A percentile compares a stretch with the other conserved stretches of the same genome.
These are phyloP conservation scores for Eurystomus glaucurus DNA, from an alignment of 2,797 vertebrate genomes.

Conservation along the genomic window DNA sequence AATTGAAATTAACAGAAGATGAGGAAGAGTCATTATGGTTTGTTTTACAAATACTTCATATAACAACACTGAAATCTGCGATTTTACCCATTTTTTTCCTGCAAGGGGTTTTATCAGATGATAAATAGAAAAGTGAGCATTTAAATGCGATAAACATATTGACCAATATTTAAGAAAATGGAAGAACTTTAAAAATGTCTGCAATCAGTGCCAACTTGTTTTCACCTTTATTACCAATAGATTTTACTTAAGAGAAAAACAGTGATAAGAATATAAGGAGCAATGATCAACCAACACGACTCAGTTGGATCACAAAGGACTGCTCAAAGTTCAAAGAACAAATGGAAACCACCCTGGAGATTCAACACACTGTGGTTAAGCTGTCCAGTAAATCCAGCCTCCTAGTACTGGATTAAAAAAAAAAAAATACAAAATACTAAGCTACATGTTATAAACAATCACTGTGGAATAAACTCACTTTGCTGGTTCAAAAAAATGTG, in stretches of 20 bases:
- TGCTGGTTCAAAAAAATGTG: background rate
- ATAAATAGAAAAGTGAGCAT: background rate
- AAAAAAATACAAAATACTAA: background rate
- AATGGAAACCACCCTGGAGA: background rate
- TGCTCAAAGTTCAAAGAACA: constrained; percentile 60
- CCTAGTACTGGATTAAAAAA: background rate
- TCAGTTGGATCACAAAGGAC: background rate
- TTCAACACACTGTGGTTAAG: background rate
- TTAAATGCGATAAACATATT: background rate
- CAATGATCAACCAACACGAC: background rate
- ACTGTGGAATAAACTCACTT: background rate
- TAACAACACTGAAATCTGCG: background rate
- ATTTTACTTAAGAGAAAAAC: constrained; percentile 2
- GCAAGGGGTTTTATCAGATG: background rate
- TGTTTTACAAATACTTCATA: background rate
- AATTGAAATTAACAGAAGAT: background rate
- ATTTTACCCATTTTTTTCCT: background rate
- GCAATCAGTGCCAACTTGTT: background rate
- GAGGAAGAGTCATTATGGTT: background rate
- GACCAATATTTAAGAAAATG: background rate
- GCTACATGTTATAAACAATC: background rate
- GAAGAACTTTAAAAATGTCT: background rate
- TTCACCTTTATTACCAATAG: background rate
- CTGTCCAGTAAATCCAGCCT: background rate
- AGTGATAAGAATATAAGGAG: background rate